phyloP scores from a whole-genome alignment of 2,797 vertebrate genomes.

The Hephaestus fuliginosus region DNA sequence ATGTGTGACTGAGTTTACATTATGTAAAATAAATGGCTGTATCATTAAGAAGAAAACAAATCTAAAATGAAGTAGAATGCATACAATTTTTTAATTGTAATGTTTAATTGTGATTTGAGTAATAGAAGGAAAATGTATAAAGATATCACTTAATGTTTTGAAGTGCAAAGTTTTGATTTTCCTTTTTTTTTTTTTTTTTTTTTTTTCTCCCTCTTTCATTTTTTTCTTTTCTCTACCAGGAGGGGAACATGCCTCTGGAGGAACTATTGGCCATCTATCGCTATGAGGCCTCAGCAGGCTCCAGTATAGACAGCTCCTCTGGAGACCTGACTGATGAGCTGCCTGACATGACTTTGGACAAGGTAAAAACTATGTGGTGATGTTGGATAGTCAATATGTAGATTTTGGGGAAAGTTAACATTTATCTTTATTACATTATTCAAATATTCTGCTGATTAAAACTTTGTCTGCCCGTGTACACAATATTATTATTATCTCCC shows the following conservation, averaged over 20 bases:
- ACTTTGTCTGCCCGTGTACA: neutral
- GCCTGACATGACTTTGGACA: conserved; percentile 99
- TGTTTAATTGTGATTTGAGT: neutral
- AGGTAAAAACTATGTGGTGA: conserved; percentile 83
- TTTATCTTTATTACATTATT: neutral
- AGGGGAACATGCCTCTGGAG: conserved; percentile 98
- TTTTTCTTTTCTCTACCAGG: conserved; percentile 77
- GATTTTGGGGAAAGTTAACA: neutral
- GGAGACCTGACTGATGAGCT: conserved; percentile 96
- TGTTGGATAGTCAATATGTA: neutral
- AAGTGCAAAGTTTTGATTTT: neutral
- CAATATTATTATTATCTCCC: neutral
- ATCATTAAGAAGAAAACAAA: neutral
- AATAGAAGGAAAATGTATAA: neutral
- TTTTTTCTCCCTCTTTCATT: neutral
- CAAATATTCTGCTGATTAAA: neutral
- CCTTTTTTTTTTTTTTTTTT: neutral
- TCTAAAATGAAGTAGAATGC: neutral
- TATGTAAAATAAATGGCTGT: neutral
- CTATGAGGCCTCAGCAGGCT: conserved; percentile 92
- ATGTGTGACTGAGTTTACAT: neutral
- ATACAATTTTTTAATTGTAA: fast-evolving
- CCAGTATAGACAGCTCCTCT: conserved; percentile 95
- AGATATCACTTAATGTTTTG: neutral
- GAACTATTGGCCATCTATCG: conserved; percentile 97